Evolutionary conservation across 2,113 vertebrate species (phyloP).

Genomic region (Morone chrysops): DNA sequence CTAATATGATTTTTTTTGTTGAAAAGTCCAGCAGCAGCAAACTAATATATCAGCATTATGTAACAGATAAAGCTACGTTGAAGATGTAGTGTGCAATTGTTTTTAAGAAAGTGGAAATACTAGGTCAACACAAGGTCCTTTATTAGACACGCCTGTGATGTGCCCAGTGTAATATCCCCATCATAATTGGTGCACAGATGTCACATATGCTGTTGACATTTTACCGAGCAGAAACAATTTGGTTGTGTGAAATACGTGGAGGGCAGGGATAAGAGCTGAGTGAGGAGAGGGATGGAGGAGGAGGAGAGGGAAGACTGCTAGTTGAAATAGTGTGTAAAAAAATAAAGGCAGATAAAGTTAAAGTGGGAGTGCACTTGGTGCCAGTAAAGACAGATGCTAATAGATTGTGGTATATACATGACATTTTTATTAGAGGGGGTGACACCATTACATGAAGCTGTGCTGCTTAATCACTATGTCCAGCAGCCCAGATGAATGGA

Average conservation of each 20-base stretch:
- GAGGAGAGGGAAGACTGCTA: constrained; percentile 17
- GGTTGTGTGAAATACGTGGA: constrained; percentile 64
- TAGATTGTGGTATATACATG: constrained; percentile 69
- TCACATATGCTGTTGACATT: constrained; percentile 81
- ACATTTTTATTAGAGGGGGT: constrained; percentile 66
- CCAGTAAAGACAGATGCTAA: constrained; percentile 72
- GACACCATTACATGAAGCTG: constrained; percentile 72
- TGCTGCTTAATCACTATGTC: constrained; percentile 60
- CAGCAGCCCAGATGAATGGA: background rate
- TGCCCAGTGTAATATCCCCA: constrained; percentile 73
- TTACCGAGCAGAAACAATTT: constrained; percentile 80
- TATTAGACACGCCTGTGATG: constrained; percentile 67
- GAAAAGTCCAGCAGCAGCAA: background rate
- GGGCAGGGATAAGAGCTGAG: constrained; percentile 50
- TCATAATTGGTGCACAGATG: constrained; percentile 79
- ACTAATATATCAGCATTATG: background rate
- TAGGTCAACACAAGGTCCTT: constrained; percentile 60
- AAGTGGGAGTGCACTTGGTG: constrained; percentile 39
- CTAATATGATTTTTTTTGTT: background rate
- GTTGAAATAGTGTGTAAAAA: constrained; percentile 35
- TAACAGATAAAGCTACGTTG: background rate
- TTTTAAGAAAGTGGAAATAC: constrained; percentile 55
- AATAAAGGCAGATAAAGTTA: constrained; percentile 22
- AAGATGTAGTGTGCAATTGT: constrained; percentile 6
- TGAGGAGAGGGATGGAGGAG: background rate